Percentiles rank a stretch among this genome's conserved stretches.
Conservation (phyloP, 2,113 vertebrate species). For the Shinisaurus crocodilurus region DNA sequence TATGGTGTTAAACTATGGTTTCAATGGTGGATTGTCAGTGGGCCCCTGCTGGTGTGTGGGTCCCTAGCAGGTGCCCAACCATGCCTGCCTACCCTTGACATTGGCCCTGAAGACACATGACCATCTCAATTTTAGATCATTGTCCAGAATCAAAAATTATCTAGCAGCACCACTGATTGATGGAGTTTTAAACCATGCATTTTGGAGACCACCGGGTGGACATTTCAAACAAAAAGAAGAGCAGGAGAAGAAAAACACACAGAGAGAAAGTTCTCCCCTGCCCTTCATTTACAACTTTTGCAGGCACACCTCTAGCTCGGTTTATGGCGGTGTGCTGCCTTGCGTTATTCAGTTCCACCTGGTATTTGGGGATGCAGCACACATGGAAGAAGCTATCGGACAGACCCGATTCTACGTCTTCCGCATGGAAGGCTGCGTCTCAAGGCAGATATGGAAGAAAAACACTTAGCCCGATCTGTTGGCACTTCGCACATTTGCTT, state of each 20-base stretch:
- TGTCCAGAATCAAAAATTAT: no score
- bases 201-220: conserved; percentile 37
- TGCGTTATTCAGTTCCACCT: neutral
- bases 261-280: conserved; percentile 25
- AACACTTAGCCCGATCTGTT: conserved; percentile 23
- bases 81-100: no score
- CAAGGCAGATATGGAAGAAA: conserved; percentile 44
- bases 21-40: no score
- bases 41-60: no score
- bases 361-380: neutral
- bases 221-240: conserved; percentile 29
- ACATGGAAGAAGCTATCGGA: neutral
- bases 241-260: neutral
- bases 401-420: conserved; percentile 3
- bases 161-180: neutral
- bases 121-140: no score
- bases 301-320: neutral
- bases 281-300: conserved; percentile 42
- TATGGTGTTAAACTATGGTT: no score
- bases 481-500: conserved; percentile 21
- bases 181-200: neutral
- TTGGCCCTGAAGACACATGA: no score
- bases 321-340: neutral
- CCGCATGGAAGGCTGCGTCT: conserved; percentile 37
- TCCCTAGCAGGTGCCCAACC: no score